Evolutionary conservation across 2,797 vertebrate genomes (phyloP).

Genomic region (Lepidocolaptes lacrymiger): DNA sequence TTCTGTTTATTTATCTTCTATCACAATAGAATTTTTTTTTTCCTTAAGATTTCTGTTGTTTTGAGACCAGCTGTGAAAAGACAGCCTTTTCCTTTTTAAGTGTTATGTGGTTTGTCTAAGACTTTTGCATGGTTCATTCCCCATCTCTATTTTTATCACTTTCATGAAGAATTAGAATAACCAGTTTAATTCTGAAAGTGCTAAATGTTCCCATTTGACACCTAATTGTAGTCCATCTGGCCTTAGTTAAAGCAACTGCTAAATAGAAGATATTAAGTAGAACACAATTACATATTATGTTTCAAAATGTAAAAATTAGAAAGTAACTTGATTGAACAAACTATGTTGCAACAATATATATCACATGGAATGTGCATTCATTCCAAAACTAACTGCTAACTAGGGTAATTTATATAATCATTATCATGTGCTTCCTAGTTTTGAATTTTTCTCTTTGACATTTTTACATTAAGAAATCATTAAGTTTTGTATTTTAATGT

Average conservation of each 20-base stretch:
- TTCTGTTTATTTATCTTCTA: neutral
- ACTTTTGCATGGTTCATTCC: neutral
- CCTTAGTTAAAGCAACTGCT: neutral
- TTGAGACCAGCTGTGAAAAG: neutral
- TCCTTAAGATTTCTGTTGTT: neutral
- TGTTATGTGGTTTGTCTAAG: neutral
- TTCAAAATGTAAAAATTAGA: conserved; percentile 34
- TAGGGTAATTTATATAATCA: conserved; percentile 13
- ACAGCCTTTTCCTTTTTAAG: neutral
- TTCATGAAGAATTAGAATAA: conserved; percentile 5
- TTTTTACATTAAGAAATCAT: conserved; percentile 20
- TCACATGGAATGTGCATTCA: neutral
- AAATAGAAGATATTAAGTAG: conserved; percentile 23
- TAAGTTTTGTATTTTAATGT: neutral
- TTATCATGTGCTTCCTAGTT: neutral
- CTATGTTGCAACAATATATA: neutral
- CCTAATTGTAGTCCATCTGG: conserved; percentile 21
- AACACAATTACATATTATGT: neutral
- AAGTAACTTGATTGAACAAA: conserved; percentile 12
- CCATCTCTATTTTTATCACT: neutral
- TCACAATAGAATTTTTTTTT: neutral
- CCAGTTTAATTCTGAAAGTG: neutral
- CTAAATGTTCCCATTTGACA: conserved; percentile 10
- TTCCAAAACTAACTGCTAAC: conserved; percentile 18
- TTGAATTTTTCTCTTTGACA: conserved; percentile 11